Evolutionary conservation across 1,140 invertebrate genomes (phyloP).

Genomic region (Battus philenor): DNA sequence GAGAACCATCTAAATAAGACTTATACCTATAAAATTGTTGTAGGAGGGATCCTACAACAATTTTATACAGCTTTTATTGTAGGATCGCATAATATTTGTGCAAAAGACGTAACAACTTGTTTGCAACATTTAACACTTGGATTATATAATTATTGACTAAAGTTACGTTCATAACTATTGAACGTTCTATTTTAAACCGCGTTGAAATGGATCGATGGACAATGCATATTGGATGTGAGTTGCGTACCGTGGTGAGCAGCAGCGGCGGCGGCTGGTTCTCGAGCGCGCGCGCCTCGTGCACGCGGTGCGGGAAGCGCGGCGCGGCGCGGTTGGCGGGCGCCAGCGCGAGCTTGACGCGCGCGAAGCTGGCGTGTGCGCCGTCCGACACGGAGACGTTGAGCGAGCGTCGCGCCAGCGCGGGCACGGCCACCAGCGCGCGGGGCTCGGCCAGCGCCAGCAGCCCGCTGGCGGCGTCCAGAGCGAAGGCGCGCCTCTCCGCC

Average conservation of each 20-base stretch:
- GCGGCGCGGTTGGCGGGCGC: conserved; percentile 87
- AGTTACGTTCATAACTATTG: too few species aligned
- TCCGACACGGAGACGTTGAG: conserved; percentile 93
- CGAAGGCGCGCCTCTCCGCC: conserved; percentile 86
- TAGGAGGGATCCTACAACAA: too few species aligned
- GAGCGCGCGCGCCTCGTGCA: conserved; percentile 84
- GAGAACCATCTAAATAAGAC: too few species aligned
- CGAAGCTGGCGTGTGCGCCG: conserved; percentile 91
- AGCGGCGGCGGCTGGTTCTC: conserved; percentile 90
- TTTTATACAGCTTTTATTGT: too few species aligned
- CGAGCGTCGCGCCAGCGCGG: conserved; percentile 43
- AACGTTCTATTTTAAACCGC: too few species aligned
- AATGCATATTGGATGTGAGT: conserved; percentile 10
- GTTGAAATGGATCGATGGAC: too few species aligned
- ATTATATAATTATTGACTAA: too few species aligned
- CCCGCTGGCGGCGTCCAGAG: conserved; percentile 80
- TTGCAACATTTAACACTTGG: too few species aligned
- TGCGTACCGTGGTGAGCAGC: conserved; percentile 79
- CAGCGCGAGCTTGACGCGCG: conserved; percentile 87
- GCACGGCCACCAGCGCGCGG: conserved; percentile 69
- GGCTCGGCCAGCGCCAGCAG: conserved; percentile 82
- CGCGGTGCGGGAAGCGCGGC: conserved; percentile 85
- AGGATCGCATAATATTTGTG: too few species aligned
- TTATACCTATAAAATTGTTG: too few species aligned
- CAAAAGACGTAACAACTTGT: too few species aligned